A percentile compares a stretch with the other conserved stretches of the same genome.
These are phyloP conservation scores for Bombus confusus DNA, from an alignment of 1,140 invertebrate genomes.

Conservation along the genomic window DNA sequence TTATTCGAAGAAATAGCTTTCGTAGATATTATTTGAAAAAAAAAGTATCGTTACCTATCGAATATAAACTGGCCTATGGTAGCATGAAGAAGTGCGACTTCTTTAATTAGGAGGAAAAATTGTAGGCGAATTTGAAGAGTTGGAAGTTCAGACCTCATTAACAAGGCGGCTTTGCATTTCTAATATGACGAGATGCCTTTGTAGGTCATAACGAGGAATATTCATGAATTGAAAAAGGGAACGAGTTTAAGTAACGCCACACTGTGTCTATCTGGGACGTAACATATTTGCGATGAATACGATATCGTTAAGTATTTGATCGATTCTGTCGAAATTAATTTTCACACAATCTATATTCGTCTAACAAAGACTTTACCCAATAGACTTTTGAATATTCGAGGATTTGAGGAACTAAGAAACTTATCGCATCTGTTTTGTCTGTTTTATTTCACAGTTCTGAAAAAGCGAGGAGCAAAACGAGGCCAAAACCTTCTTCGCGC, in stretches of 20 bases:
- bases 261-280: neutral
- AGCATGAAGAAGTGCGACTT: neutral
- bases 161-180: neutral
- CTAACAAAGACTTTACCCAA: neutral
- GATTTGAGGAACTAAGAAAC: neutral
- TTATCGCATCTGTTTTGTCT: too few relatives aligned
- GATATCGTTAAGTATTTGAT: neutral
- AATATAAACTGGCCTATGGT: neutral
- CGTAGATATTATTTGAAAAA: neutral
- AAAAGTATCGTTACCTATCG: neutral
- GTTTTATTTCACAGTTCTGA: too few relatives aligned
- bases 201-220: slow-evolving; percentile 26
- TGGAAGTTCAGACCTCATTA: slow-evolving; percentile 15
- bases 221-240: slow-evolving; percentile 24
- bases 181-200: slow-evolving; percentile 7
- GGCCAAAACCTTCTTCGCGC: too few relatives aligned
- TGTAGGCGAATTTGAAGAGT: neutral
- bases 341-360: neutral
- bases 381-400: neutral
- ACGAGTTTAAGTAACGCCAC: slow-evolving; percentile 6
- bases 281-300: neutral
- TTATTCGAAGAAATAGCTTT: neutral
- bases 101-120: neutral
- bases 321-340: neutral
- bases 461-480: too few relatives aligned